Percentiles rank a stretch among this genome's conserved stretches.
Evolutionary conservation across 1,140 invertebrate species (phyloP).

Genomic region (Telenomus remus): DNA sequence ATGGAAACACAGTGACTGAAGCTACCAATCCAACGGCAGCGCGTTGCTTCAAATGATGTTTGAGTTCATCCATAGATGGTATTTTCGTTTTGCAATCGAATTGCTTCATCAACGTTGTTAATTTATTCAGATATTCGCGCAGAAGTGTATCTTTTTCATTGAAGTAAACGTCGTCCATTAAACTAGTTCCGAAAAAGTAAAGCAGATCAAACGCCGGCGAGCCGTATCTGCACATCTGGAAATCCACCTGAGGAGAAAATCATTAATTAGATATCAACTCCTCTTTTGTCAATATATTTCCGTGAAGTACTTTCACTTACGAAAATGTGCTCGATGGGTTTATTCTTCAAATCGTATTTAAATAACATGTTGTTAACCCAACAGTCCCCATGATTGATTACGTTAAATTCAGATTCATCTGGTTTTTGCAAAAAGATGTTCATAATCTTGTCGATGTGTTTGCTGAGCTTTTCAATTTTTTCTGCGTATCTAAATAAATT

Average conservation of each 20-base stretch:
- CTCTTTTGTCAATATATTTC: background rate
- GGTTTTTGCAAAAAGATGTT: background rate
- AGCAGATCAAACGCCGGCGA: slow-evolving; percentile 75
- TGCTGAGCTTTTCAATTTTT: no score
- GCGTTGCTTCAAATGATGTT: slow-evolving; percentile 60
- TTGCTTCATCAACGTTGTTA: slow-evolving; percentile 66
- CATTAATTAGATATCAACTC: background rate
- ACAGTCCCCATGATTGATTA: slow-evolving; percentile 80
- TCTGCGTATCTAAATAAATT: no score
- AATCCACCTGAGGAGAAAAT: slow-evolving; percentile 73
- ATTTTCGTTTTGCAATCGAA: slow-evolving; percentile 67
- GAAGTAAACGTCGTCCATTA: slow-evolving; percentile 52
- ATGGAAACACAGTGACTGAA: slow-evolving; percentile 56
- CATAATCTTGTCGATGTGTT: no score
- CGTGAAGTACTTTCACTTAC: slow-evolving; percentile 18
- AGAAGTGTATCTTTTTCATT: slow-evolving; percentile 67
- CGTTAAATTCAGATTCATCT: slow-evolving; percentile 74
- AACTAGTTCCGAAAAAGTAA: slow-evolving; percentile 75
- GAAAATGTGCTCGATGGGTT: slow-evolving; percentile 73
- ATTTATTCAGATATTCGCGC: slow-evolving; percentile 66
- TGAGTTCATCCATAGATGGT: slow-evolving; percentile 70
- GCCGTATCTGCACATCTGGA: slow-evolving; percentile 72
- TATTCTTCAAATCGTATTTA: slow-evolving; percentile 73
- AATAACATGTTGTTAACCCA: slow-evolving; percentile 82
- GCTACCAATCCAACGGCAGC: slow-evolving; percentile 63